Evolutionary conservation across 1,140 invertebrate genomes (phyloP), one percentile per base, ranked within the genome.

Genomic region (Lysiphlebus fabarum): DNA sequence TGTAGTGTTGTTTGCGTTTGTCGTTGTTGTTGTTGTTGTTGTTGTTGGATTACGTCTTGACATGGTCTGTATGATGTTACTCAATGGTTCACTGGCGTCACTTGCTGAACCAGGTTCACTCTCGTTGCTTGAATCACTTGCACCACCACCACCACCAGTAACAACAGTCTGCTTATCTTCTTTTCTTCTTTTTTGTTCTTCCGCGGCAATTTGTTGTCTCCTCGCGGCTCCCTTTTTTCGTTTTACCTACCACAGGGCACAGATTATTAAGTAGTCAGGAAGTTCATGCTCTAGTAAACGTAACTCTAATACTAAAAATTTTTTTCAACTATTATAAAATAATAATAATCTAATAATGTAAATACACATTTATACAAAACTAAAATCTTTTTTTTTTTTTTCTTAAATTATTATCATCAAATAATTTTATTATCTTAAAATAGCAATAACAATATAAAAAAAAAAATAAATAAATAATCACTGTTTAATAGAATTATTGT

Each of bases 191-290:
- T 73, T 67, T 57, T 77, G 73, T 63, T 80, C 77, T 60, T 75
- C 73, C 50, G 71, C 69, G 61, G 71, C 66, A 53, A 67, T 66
- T 64, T 79, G 78, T 64, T 78, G 76, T 63, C 74, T 75, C 61
- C 78, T 68, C 59, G 72, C 67, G 53, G 74, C 75, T 63, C 77
- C 78, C 64, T 79, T 80, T 72, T 79, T 80, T 77, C 78, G 73
- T 69, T 79, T 80, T 72, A 78, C 77, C 78, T 80, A 76, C 73
- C 72, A 74, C 70, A 73, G 65, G 71, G 69, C 65, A 73, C 58
- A 73, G 69, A 73, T 74, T 74, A 72, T 73, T 72, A 72, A 73
- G 71, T 72, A 76, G 73, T 75, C 72, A 73, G 74, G 69, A 73
- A 76, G 72, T 74, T 74, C 72, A 74, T 74, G 72, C 72, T 71